Evolutionary conservation across 2,888 invertebrate genomes (phyloP), one percentile per base, ranked within the genome.

Genomic region (Candidula unifasciata): DNA sequence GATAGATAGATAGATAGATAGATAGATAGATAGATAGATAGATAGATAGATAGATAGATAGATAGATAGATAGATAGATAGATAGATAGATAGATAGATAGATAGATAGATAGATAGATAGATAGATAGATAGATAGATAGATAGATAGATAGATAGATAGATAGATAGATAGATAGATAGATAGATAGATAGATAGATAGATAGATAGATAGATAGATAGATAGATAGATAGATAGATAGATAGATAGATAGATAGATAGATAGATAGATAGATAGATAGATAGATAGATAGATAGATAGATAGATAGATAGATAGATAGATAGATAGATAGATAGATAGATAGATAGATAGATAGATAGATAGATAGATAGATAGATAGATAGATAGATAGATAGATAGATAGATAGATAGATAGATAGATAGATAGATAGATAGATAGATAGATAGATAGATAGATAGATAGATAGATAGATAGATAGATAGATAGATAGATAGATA

Each of bases 391-490:
- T 18, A 74, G 16, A 21, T 10, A 44, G 16, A 52, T n/a, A 13
- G 76, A 27, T n/a, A 76, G 54, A 30, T 54, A 52, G 16, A 30
- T 3, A 76, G 76, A 54, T 3, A 76, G 76, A 27, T 35, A 76
- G 76, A 27, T 21, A 76, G n/a, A 27, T 76, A 76, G 5, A 16
- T 35, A 76, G 76, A 27, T 35, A 76, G 76, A 27, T 21, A 76
- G n/a, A 27, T 76, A 76, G 5, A 54, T 24, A 52, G 5, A 27
- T 35, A 76, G 74, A 52, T 37, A 74, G n/a, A n/a, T n/a, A n/a
- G n/a, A n/a, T n/a, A n/a, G n/a, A n/a, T n/a, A n/a, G n/a, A n/a
- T n/a, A n/a, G n/a, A n/a, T n/a, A n/a, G n/a, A n/a, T n/a, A n/a
- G n/a, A n/a, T n/a, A n/a, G n/a, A n/a, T n/a, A n/a, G n/a, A n/a